phyloP scores from a whole-genome alignment of 1,140 invertebrate species.

The Dendrolimus punctatus region DNA sequence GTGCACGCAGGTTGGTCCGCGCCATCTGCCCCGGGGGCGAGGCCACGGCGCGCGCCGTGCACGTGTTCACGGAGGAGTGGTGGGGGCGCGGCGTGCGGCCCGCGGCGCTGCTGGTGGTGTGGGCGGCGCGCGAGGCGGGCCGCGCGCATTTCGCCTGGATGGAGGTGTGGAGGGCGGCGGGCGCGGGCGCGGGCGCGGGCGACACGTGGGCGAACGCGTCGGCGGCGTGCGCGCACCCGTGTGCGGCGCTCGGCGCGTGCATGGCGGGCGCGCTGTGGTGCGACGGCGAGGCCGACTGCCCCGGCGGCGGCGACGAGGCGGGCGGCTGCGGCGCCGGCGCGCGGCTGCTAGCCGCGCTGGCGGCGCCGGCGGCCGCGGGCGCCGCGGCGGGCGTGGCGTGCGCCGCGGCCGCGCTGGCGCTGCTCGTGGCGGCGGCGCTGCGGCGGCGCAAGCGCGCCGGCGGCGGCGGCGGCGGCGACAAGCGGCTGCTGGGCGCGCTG shows the following conservation, averaged over 20 bases:
- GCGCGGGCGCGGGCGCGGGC: slow-evolving; percentile 9
- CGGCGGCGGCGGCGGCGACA: slow-evolving; percentile 13
- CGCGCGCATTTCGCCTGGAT: slow-evolving; percentile 42
- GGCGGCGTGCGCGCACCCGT: slow-evolving; percentile 32
- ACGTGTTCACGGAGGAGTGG: slow-evolving; percentile 49
- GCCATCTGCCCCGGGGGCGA: slow-evolving; percentile 83
- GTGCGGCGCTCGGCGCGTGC: slow-evolving; percentile 46
- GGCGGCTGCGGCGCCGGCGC: slow-evolving; percentile 50
- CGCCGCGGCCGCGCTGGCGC: slow-evolving; percentile 45
- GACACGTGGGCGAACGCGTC: slow-evolving; percentile 48
- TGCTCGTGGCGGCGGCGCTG: slow-evolving; percentile 38
- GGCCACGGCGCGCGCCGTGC: slow-evolving; percentile 76
- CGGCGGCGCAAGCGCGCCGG: slow-evolving; percentile 52
- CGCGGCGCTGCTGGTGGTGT: slow-evolving; percentile 42
- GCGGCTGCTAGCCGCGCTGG: slow-evolving; percentile 50
- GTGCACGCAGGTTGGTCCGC: slow-evolving; percentile 71
- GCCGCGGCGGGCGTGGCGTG: slow-evolving; percentile 66
- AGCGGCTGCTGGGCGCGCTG: slow-evolving; percentile 71
- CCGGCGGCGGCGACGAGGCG: slow-evolving; percentile 45
- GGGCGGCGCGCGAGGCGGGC: slow-evolving; percentile 45
- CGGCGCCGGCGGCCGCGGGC: slow-evolving; percentile 47
- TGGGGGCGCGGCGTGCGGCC: slow-evolving; percentile 42
- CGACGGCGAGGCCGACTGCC: slow-evolving; percentile 39
- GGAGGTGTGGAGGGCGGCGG: slow-evolving; percentile 49
- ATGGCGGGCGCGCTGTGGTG: slow-evolving; percentile 44